A percentile compares a stretch with the other conserved stretches of the same genome.
phyloP scores from a whole-genome alignment of 2,888 invertebrate genomes.

The Heliconius charithonia region DNA sequence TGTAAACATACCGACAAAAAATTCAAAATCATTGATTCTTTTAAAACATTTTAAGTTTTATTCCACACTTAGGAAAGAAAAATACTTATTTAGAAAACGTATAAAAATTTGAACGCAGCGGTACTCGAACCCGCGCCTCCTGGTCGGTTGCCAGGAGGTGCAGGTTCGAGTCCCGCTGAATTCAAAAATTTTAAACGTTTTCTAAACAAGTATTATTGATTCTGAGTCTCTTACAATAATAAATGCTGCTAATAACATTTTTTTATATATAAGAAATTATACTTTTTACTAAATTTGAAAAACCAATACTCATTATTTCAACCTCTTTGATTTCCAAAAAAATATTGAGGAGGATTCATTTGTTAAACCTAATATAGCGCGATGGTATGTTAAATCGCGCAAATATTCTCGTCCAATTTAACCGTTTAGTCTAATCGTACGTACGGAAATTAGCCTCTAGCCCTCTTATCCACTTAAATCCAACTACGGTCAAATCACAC shows the following conservation, averaged over 20 bases:
- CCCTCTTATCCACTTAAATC: slow-evolving; percentile 18
- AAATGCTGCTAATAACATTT: too few species aligned
- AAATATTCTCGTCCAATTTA: slow-evolving; percentile 32
- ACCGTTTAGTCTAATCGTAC: slow-evolving; percentile 33
- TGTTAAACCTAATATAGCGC: slow-evolving; percentile 13
- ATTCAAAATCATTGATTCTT: too few species aligned
- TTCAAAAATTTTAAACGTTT: too few species aligned
- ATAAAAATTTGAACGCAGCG: too few species aligned
- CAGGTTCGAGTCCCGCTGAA: too few species aligned
- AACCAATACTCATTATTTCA: background rate
- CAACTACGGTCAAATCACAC: slow-evolving; percentile 11
- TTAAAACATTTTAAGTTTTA: too few species aligned
- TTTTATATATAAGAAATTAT: background rate
- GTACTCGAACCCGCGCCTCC: too few species aligned
- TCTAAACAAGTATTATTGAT: too few species aligned
- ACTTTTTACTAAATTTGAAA: background rate
- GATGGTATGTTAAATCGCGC: slow-evolving; percentile 34
- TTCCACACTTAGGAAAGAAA: too few species aligned
- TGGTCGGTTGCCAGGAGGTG: too few species aligned
- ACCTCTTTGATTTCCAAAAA: background rate
- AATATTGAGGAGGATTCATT: background rate
- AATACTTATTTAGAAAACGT: too few species aligned
- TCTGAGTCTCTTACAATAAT: background rate
- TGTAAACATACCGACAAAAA: too few species aligned
- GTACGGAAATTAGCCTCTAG: slow-evolving; percentile 35